Conservation (phyloP, 1,140 invertebrate genomes). For the Cataglyphis hispanica region DNA sequence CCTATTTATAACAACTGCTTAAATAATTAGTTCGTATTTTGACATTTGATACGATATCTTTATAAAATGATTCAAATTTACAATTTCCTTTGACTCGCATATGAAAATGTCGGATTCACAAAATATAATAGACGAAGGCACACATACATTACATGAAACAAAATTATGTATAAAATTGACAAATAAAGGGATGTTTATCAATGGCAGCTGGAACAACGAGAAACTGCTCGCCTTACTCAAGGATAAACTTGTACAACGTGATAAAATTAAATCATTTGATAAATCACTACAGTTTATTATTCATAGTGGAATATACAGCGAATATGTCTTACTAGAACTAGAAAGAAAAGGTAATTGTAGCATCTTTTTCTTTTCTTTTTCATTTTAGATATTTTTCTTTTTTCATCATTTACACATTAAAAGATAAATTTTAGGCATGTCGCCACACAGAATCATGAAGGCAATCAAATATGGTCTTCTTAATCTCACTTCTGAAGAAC, state of each 20-base stretch:
- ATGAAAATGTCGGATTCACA: constrained; percentile 24
- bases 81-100: not conserved
- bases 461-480: constrained; percentile 72
- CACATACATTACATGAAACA: not conserved
- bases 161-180: constrained; percentile 55
- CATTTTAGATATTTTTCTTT: not conserved
- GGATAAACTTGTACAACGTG: constrained; percentile 38
- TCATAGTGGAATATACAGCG: constrained; percentile 68
- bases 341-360: constrained; percentile 56
- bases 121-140: not conserved
- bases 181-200: constrained; percentile 62
- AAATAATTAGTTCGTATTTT: constrained; percentile 25
- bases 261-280: constrained; percentile 15
- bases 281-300: constrained; percentile 50
- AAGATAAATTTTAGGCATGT: constrained; percentile 66
- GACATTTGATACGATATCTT: constrained; percentile 18
- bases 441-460: constrained; percentile 61
- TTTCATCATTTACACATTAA: not conserved
- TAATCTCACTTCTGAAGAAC: constrained; percentile 56
- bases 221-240: constrained; percentile 42
- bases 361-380: not conserved
- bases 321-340: constrained; percentile 56
- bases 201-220: constrained; percentile 58
- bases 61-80: not conserved
- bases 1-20: constrained; percentile 60